Conservation (phyloP, 64 coral and sea anemone species). For the Pachyseris speciosa region DNA sequence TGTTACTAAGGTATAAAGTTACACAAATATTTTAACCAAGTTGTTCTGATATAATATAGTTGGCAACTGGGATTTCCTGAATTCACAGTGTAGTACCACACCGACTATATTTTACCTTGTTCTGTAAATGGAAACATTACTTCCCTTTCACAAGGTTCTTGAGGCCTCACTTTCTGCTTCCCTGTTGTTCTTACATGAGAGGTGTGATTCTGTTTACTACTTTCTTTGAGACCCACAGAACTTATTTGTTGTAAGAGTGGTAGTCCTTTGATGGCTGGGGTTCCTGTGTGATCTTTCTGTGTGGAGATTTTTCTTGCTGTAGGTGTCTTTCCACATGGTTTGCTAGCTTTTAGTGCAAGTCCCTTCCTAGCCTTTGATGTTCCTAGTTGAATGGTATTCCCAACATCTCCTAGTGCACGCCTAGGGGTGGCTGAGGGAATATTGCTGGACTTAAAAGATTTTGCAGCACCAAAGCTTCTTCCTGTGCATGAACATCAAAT, state of each 20-base stretch:
- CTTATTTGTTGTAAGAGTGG: conserved; percentile 64
- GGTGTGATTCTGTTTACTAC: conserved; percentile 27
- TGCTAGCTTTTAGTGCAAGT: conserved; percentile 43
- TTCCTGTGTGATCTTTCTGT: conserved; percentile 29
- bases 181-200: conserved; percentile 25
- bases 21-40: no score
- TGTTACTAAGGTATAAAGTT: no score
- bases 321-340: conserved; percentile 66
- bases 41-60: no score
- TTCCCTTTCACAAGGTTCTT: conserved; percentile 70
- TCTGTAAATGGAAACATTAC: conserved; percentile 88
- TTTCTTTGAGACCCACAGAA: conserved; percentile 41
- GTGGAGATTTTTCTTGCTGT: conserved; percentile 39
- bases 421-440: conserved; percentile 72
- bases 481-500: no score
- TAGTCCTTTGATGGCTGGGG: conserved; percentile 55
- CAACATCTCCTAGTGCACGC: conserved; percentile 84
- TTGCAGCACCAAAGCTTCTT: conserved; percentile 69
- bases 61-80: background rate
- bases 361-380: conserved; percentile 9
- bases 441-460: conserved; percentile 57
- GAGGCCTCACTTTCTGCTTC: conserved; percentile 33
- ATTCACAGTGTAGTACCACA: background rate
- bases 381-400: conserved; percentile 53
- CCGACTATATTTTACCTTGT: conserved; percentile 30